A percentile compares a stretch with the other conserved stretches of the same genome.
Conservation (phyloP, 2,113 vertebrate species). For the Coracopsis vasa region DNA sequence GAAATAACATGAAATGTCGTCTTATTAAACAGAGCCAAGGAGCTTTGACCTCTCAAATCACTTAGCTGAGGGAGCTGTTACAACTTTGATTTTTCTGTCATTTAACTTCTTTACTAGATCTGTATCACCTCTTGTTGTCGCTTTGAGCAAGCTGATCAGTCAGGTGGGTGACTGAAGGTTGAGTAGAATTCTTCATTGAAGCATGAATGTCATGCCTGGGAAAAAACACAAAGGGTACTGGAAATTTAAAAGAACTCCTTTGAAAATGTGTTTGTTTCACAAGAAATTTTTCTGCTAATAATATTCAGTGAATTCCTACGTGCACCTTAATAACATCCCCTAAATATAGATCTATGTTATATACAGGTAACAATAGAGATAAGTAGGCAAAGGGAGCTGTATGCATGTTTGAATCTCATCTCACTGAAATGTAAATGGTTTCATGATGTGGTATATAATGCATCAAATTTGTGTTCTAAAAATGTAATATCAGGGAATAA, state of each 20-base stretch:
- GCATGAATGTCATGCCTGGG: background rate
- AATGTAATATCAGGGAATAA: background rate
- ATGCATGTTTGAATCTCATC: background rate
- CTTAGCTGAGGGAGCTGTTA: background rate
- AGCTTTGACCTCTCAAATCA: background rate
- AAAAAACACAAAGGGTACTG: background rate
- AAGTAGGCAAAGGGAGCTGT: background rate
- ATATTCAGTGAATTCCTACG: background rate
- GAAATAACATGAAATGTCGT: background rate
- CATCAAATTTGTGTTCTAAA: background rate
- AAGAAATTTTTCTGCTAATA: background rate
- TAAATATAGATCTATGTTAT: background rate
- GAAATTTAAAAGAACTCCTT: background rate
- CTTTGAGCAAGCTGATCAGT: conserved; percentile 7
- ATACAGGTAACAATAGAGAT: background rate
- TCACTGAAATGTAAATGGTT: background rate
- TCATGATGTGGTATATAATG: background rate
- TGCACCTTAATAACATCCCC: accelerated
- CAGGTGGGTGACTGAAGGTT: background rate
- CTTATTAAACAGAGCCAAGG: background rate
- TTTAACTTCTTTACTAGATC: background rate
- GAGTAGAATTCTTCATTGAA: background rate
- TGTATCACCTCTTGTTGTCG: background rate
- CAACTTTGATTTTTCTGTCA: conserved; percentile 1
- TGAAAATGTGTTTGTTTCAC: background rate